Conservation (phyloP, 2,888 invertebrate genomes). For the Xestoiulus laeticollis region DNA sequence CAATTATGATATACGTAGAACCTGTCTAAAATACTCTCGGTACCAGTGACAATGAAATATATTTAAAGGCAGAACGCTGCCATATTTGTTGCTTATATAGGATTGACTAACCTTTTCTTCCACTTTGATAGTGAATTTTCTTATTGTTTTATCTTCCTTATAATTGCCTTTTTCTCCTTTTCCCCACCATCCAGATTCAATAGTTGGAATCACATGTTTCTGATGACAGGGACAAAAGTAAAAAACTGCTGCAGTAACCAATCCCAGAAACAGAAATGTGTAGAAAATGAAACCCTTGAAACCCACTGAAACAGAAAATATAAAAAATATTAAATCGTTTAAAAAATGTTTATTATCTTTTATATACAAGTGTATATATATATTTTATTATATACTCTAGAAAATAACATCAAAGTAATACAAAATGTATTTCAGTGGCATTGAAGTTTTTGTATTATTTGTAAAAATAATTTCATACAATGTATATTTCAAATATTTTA, state of each 20-base stretch:
- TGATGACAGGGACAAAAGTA: neutral
- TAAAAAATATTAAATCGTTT: neutral
- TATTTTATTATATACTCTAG: neutral
- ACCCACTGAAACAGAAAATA: slow-evolving; percentile 43
- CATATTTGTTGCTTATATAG: neutral
- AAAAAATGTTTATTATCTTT: neutral
- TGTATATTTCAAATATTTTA: too few species aligned
- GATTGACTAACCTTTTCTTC: slow-evolving; percentile 42
- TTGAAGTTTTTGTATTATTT: neutral
- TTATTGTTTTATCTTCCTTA: slow-evolving; percentile 47
- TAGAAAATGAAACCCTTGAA: slow-evolving; percentile 3
- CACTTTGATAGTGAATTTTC: slow-evolving; percentile 49
- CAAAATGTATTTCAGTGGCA: too few species aligned
- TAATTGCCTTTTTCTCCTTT: slow-evolving; percentile 47
- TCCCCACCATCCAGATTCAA: slow-evolving; percentile 50
- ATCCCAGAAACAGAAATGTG: slow-evolving; percentile 20
- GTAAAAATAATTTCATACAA: too few species aligned
- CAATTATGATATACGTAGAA: neutral
- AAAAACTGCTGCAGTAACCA: neutral
- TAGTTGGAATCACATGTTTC: neutral
- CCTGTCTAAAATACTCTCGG: neutral
- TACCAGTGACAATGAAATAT: too few species aligned
- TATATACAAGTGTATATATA: too few species aligned
- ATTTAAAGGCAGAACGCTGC: neutral
- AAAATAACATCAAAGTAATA: neutral